Evolutionary conservation across 2,113 vertebrate genomes (phyloP).

Genomic region (Andinoacara biseriatus): DNA sequence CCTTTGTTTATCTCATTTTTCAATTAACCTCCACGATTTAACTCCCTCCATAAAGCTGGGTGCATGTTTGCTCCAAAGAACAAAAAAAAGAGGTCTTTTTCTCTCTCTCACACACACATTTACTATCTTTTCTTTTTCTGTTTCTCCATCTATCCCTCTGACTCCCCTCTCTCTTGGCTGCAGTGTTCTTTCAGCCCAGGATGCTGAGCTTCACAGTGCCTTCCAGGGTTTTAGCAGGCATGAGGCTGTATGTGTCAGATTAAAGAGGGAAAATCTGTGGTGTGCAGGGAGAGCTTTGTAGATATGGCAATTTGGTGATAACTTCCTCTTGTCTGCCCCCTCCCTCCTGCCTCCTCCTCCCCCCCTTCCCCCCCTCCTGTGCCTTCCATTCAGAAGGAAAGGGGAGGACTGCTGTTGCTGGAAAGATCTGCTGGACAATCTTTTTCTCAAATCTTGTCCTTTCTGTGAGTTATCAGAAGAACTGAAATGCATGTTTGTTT

Average conservation of each 20-base stretch:
- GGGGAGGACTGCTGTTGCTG: constrained; percentile 12
- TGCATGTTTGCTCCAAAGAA: constrained; percentile 86
- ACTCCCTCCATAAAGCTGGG: constrained; percentile 84
- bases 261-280: constrained; percentile 75
- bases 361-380: not conserved
- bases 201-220: constrained; percentile 80
- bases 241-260: constrained; percentile 79
- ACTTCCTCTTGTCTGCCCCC: constrained; percentile 68
- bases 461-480: constrained; percentile 29
- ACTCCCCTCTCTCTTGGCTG: constrained; percentile 62
- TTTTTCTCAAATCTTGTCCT: constrained; percentile 33
- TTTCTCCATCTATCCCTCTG: constrained; percentile 42
- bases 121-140: constrained; percentile 54
- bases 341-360: constrained; percentile 13
- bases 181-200: constrained; percentile 69
- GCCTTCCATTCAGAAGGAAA: constrained; percentile 58
- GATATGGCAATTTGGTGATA: constrained; percentile 81
- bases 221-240: constrained; percentile 72
- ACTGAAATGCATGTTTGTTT: constrained; percentile 43
- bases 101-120: constrained; percentile 5
- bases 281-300: constrained; percentile 81
- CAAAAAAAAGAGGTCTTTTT: constrained; percentile 81
- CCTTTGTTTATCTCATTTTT: constrained; percentile 95
- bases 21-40: constrained; percentile 95
- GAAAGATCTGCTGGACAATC: constrained; percentile 47